Percentiles rank a stretch among this genome's conserved stretches.
Evolutionary conservation across 2,888 invertebrate species (phyloP).

Genomic region (Lycocerus yunnanus): DNA sequence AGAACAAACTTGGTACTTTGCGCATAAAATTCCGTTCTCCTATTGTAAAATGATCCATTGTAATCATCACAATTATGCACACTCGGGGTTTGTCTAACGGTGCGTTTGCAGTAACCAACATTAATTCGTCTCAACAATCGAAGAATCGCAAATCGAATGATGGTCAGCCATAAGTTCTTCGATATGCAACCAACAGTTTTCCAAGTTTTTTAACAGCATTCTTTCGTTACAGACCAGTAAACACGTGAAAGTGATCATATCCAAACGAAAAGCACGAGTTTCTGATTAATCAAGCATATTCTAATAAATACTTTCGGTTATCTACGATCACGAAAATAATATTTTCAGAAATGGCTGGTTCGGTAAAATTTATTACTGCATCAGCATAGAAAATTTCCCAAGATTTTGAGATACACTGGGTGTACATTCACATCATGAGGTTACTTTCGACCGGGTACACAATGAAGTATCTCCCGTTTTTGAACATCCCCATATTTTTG

Average conservation of each 20-base stretch:
- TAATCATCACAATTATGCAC: background rate
- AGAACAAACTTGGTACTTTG: background rate
- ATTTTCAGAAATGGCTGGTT: background rate
- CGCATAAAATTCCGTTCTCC: background rate
- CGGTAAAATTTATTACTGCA: background rate
- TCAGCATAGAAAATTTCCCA: background rate
- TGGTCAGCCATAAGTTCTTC: background rate
- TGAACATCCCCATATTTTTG: background rate
- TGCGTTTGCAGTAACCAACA: background rate
- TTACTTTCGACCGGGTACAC: background rate
- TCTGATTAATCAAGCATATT: background rate
- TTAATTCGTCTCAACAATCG: background rate
- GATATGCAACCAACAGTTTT: background rate
- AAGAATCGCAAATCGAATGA: background rate
- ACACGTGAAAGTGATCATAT: background rate
- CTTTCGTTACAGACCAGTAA: background rate
- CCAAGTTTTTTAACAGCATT: background rate
- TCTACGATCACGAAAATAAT: background rate
- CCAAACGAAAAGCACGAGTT: background rate
- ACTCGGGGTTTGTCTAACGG: background rate
- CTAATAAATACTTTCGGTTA: background rate
- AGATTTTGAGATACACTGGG: background rate
- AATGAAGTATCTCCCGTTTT: background rate
- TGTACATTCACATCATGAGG: background rate
- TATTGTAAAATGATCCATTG: background rate